Evolutionary conservation across 2,888 invertebrate genomes (phyloP).

Genomic region (Netelia virgata): DNA sequence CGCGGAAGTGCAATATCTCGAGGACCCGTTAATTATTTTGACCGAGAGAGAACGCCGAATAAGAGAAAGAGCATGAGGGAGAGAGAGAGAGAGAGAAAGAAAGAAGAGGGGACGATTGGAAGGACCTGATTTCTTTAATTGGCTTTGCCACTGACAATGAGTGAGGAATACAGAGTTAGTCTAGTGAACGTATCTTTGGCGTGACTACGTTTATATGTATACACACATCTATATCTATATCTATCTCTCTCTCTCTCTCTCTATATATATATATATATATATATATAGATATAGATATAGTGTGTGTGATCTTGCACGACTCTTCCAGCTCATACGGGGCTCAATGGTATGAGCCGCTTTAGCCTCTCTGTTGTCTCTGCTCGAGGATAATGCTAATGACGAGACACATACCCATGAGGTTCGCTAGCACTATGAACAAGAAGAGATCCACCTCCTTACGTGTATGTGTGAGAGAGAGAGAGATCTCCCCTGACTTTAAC

Average conservation of each 20-base stretch:
- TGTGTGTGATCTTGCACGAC: slow-evolving; percentile 54
- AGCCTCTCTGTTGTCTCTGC: slow-evolving; percentile 52
- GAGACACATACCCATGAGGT: slow-evolving; percentile 55
- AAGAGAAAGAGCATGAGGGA: background rate
- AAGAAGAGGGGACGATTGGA: slow-evolving; percentile 48
- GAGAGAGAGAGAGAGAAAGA: slow-evolving; percentile 14
- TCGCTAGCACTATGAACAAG: slow-evolving; percentile 18
- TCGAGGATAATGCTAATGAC: slow-evolving; percentile 66
- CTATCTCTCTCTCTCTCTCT: too few species aligned
- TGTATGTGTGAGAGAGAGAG: slow-evolving; percentile 30
- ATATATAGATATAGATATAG: background rate
- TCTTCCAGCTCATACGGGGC: slow-evolving; percentile 27
- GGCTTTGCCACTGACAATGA: slow-evolving; percentile 51
- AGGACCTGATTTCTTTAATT: slow-evolving; percentile 68
- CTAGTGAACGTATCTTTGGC: background rate
- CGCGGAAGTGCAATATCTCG: slow-evolving; percentile 2
- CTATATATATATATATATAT: slow-evolving; percentile 8
- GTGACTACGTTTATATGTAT: background rate
- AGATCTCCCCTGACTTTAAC: slow-evolving; percentile 38
- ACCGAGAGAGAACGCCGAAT: slow-evolving; percentile 17
- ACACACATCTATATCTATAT: background rate
- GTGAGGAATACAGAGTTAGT: slow-evolving; percentile 24
- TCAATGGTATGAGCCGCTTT: slow-evolving; percentile 38
- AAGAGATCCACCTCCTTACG: background rate
- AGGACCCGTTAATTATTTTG: slow-evolving; percentile 54